Evolutionary conservation across 2,113 vertebrate genomes (phyloP), one percentile per base, ranked within the genome.

Genomic region (Cyphomyrus discorhynchus): DNA sequence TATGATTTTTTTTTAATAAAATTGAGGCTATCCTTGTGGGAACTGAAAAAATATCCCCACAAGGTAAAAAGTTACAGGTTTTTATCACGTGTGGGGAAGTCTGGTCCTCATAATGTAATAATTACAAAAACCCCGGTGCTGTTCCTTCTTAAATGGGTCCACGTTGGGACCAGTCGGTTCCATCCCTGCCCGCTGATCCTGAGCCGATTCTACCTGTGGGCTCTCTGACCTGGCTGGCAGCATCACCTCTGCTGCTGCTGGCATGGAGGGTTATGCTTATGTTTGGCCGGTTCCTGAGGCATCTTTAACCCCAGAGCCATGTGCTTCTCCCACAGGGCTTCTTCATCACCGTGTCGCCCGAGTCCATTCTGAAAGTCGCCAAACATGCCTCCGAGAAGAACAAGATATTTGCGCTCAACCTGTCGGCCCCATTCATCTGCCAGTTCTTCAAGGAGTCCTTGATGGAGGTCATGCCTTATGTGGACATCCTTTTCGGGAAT

Each of bases 341-440:
- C 94, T 99, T 99, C 93, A 93, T 99, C 93, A 99, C 98, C 0
- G 98, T 99, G 90, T 99, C 98, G 66, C 91, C 97, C 88, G 98
- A 99, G 95, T 98, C 98, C 58, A 96, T 99, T 83, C 94, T 99
- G 92, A 98, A 98, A 95, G 98, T 99, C 91, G 98, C 98, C 47
- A 93, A 94, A 90, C 96, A 99, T 8, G 97, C 98, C 66, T 97
- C 97, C 80, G 97, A 97, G 92, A 96, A 96, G 90, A 97, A 99
- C 95, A 98, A 97, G 96, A 94, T 98, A 91, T 99, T 99, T 94
- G 96, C 96, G 93, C 93, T 99, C 94, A 99, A 99, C 93, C 95
- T 99, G 90, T 99, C 98, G 0, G 98, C 98, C 24, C 98, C 98
- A 5, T 99, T 99, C 93, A 99, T 99, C 95, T 96, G 97, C 94